Evolutionary conservation across 2,888 invertebrate species (phyloP), one percentile per base, ranked within the genome.

Genomic region (Drosophila lutescens): DNA sequence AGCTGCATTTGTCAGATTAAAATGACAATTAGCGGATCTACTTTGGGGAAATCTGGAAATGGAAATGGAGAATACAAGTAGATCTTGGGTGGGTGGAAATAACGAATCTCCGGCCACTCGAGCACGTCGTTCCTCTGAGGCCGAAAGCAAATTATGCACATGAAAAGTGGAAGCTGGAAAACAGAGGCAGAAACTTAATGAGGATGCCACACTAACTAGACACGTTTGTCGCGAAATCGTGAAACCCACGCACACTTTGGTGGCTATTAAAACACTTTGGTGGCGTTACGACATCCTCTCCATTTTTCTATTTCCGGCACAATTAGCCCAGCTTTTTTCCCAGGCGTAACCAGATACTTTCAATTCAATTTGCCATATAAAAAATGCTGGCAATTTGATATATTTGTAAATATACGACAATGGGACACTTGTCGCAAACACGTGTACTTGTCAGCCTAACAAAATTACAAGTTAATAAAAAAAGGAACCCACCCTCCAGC

Each of bases 321-420:
- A 89, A 83, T 89, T 89, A 89, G 81, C 51, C 43, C 2, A 23
- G 12, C 23, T 26, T 9, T 38, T 63, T 81, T 86, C 82, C 84
- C 86, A 82, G 78, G 80, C 74, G 81, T 68, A 86, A 91, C 88
- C 89, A 89, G 91, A 91, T 91, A 91, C 86, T 87, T 86, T 83
- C 85, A 90, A 90, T 88, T 89, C 68, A 86, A 90, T 90, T 89
- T 89, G 77, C 36, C 69, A 41, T 13, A 44, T 50, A 50, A 53
- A 66, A 76, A 80, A 26, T 6, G 7, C 3, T 6, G 10, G 61
- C 62, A 60, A 60, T 26, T 60, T 63, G 62, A 60, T 60, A 60
- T 63, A 60, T 63, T 63, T 36, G 49, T 49, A 32, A 73, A 63
- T 82, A 72, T 54, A 54, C 77, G 54, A 80, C 77, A 82, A 83